Conservation (phyloP, 2,888 invertebrate species). For the Nymphalis polychloros region DNA sequence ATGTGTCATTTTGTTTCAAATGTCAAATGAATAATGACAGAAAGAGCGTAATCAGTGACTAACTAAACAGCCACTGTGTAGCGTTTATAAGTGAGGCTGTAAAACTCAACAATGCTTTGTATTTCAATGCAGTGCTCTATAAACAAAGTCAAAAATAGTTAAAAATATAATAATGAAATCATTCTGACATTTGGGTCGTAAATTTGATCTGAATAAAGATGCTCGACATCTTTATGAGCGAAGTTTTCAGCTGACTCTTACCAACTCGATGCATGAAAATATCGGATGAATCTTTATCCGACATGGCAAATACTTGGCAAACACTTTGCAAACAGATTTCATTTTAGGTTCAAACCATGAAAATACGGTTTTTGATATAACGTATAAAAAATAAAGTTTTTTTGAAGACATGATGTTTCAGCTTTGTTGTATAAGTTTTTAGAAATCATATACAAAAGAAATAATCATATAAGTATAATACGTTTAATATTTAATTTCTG, state of each 20-base stretch:
- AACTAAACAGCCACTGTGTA: too few relatives aligned
- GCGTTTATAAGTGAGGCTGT: too few relatives aligned
- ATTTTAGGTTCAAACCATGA: background rate
- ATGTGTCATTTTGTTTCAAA: too few relatives aligned
- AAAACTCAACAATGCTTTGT: too few relatives aligned
- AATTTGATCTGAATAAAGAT: slow-evolving; percentile 45
- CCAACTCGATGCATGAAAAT: slow-evolving; percentile 46
- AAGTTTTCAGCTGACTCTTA: slow-evolving; percentile 51
- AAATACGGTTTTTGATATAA: background rate
- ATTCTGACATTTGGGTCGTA: slow-evolving; percentile 14
- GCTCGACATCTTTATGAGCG: slow-evolving; percentile 63
- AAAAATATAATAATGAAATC: slow-evolving; percentile 14
- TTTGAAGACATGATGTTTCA: background rate
- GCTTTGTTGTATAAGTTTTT: background rate
- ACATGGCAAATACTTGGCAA: slow-evolving; percentile 24
- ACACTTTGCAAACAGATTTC: slow-evolving; percentile 21
- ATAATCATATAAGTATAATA: too few relatives aligned
- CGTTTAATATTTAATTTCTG: too few relatives aligned
- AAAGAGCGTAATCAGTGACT: too few relatives aligned
- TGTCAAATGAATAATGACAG: too few relatives aligned
- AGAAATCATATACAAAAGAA: too few relatives aligned
- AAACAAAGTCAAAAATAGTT: too few relatives aligned
- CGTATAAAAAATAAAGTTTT: too few relatives aligned
- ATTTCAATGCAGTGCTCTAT: too few relatives aligned
- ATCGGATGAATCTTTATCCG: slow-evolving; percentile 25